Base-by-base conservation (phyloP, 2,888 invertebrate genomes). In the Minunthozetes semirufus region DNA sequence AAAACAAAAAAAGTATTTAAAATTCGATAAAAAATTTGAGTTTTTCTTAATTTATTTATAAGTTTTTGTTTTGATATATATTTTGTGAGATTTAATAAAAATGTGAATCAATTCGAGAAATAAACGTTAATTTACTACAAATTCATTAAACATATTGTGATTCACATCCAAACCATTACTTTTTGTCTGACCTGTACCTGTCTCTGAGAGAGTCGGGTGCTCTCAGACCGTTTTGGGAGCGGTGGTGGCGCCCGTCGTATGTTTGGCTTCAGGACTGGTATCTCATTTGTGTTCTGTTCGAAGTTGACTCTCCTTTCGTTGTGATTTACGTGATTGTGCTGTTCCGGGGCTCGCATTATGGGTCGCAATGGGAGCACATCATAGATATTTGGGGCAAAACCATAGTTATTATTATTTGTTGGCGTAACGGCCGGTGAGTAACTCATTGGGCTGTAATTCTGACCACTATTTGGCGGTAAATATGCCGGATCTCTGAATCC, bases 211-310 rank as follows among this genome's bases (percentile, higher is more conserved):
- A 91, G 84, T 80, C 91, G 91, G n/a, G 91, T 92, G n/a, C 89
- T 89, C 81, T 93, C 92, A 81, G 91, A 91, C 77, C 93, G 87
- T 79, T 91, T 91, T 1, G 93, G 93, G n/a, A 93, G 93, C 46
- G 93, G 93, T 2, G 93, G 93, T 17, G 93, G 93, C 33, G n/a
- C 9, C 17, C 38, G 13, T 0, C 42, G 22, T 11, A 25, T 42
- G 56, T 25, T 13, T 5, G 27, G 63, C 27, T n/a, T 63, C 4
- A 93, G 93, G 6, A 17, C 22, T 22, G 63, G 25, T 77, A 74
- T 63, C 77, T 77, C 19, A 75, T 72, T 72, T 66, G 74, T 29
- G 70, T 72, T 3, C 63, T 59, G 25, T 13, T 72, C 27, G 33
- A 74, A 29, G 46, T 73, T 19, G 46, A 70, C 53, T n/a, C n/a